A percentile compares a stretch with the other conserved stretches of the same genome.
phyloP scores from a whole-genome alignment of 2,888 invertebrate genomes.

The Hofmannophila pseudospretella region DNA sequence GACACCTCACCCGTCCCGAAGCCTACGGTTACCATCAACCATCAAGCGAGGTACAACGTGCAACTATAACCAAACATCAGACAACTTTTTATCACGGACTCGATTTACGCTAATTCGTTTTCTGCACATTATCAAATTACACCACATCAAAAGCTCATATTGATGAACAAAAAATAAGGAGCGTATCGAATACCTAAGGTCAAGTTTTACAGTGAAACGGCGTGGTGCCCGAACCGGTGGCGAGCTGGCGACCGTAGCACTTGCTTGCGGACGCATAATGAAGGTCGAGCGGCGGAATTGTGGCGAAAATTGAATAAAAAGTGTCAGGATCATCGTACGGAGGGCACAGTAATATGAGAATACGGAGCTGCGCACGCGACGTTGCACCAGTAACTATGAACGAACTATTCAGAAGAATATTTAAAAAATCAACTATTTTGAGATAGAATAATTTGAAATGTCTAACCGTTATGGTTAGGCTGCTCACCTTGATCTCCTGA shows the following conservation, averaged over 20 bases:
- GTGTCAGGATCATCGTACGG: conserved; percentile 66
- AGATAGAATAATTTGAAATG: too few species aligned
- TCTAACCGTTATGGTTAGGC: too few species aligned
- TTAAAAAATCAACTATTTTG: too few species aligned
- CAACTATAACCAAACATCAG: conserved; percentile 29
- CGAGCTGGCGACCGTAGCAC: conserved; percentile 56
- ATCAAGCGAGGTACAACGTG: conserved; percentile 27
- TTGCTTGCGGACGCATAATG: conserved; percentile 65
- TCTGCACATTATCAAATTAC: conserved; percentile 69
- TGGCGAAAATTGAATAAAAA: conserved; percentile 66
- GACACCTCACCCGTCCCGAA: conserved; percentile 51
- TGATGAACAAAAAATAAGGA: conserved; percentile 64
- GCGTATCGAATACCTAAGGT: conserved; percentile 73
- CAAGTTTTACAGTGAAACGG: conserved; percentile 60
- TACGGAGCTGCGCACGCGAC: conserved; percentile 15
- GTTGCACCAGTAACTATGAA: too few species aligned
- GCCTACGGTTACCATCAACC: conserved; percentile 22
- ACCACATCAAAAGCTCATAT: conserved; percentile 65
- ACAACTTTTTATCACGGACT: conserved; percentile 48
- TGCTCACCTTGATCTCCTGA: too few species aligned
- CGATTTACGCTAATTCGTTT: conserved; percentile 51
- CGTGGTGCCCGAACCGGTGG: conserved; percentile 70
- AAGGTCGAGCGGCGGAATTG: conserved; percentile 64
- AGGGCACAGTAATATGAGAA: conserved; percentile 52
- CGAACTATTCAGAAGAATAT: too few species aligned